Base-by-base conservation (phyloP, 2,113 vertebrate genomes). In the Atractosteus spatula region DNA sequence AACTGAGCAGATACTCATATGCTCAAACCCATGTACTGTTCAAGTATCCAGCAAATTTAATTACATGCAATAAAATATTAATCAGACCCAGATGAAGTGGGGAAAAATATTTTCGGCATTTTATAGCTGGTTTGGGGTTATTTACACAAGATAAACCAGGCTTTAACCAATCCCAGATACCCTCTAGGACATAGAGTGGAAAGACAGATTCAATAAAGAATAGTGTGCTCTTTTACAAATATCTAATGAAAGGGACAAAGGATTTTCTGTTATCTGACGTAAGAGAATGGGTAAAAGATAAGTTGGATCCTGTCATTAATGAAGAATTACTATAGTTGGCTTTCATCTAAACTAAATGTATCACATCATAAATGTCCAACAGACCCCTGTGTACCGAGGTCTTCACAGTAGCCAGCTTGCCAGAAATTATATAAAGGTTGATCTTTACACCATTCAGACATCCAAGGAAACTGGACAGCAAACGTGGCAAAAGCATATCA, bases 81-180 rank as follows among this genome's bases (percentile, higher is more conserved):
- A 90, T 90, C 85, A 75, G 81, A 84, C 80, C 81, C 90, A 91
- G 85, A 89, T 90, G 88, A 90, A 84, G 85, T 83, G 82, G 86
- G 86, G 80, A 82, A 80, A 86, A 81, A 84, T 85, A 81, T 81
- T 84, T 77, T 84, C 82, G 78, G 69, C 75, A 78, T 89, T 92
- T 91, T 86, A 90, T 90, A 83, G 86, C 85, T 91, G 88, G 89
- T 90, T 90, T 89, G 85, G 87, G 81, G 87, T 87, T 87, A 88
- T 90, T 91, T 91, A 88, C 84, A 81, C 84, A 83, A 81, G 85
- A 88, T 86, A 81, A 88, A 84, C 83, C 80, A 80, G 80, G 79
- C 85, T 82, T 83, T 86, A 89, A 86, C 70, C 66, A 88, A 83
- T 75, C 62, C 69, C 84, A 85, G 81, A 70, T 79, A 80, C 66